A percentile compares a stretch with the other conserved stretches of the same genome.
Conservation (phyloP, 2,113 vertebrate species). For the Cisticola juncidis region DNA sequence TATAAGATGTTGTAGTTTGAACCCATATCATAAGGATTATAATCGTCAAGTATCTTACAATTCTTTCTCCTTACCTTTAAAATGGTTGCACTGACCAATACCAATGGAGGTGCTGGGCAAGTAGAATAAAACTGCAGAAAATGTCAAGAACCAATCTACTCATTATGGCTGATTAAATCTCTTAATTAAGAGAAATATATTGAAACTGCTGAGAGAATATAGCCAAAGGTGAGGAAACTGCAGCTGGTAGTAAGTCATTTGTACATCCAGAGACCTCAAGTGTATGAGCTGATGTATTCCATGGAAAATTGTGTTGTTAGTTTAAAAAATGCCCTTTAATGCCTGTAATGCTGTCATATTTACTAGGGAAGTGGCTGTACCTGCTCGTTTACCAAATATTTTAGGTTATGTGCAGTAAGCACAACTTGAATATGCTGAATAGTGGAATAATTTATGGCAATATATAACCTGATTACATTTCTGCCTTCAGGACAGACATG, state of each 20-base stretch:
- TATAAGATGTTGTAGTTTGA: background rate
- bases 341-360: background rate
- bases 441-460: slow-evolving; percentile 48
- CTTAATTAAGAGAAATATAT: slow-evolving; percentile 3
- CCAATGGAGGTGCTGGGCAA: background rate
- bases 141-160: background rate
- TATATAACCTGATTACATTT: slow-evolving; percentile 52
- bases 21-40: background rate
- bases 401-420: slow-evolving; percentile 28
- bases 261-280: background rate
- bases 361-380: background rate
- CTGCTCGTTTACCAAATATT: slow-evolving; percentile 10
- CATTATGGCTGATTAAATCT: background rate
- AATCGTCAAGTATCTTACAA: background rate
- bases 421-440: slow-evolving; percentile 44
- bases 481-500: slow-evolving; percentile 46
- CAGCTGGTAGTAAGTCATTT: background rate
- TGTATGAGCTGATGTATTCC: background rate
- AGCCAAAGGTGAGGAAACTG: background rate
- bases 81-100: background rate
- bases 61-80: background rate
- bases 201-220: background rate
- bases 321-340: background rate
- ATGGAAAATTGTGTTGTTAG: background rate
- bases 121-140: background rate